Percentiles rank a stretch among this genome's conserved stretches.
phyloP scores from a whole-genome alignment of 2,113 vertebrate species.

The Nothobranchius furzeri region DNA sequence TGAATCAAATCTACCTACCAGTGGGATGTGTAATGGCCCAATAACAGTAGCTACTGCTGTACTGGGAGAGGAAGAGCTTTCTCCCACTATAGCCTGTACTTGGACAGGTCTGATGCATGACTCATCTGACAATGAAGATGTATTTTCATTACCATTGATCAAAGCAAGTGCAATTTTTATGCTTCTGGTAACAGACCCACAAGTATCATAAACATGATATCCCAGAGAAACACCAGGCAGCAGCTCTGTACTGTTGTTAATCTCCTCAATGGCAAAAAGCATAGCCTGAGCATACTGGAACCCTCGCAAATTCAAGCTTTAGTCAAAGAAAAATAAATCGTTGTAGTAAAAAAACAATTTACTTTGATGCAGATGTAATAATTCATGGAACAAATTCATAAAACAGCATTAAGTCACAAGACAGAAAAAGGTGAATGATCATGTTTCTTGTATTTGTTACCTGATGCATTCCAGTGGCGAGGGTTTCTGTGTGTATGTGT shows the following conservation, averaged over 20 bases:
- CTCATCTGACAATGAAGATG: constrained; percentile 4
- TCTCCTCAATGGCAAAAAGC: constrained; percentile 1
- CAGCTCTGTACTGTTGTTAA: not conserved
- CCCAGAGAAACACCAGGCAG: not conserved
- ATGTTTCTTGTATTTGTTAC: constrained; percentile 33
- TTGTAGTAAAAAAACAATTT: no score
- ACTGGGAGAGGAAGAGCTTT: constrained; percentile 66
- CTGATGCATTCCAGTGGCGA: constrained; percentile 64
- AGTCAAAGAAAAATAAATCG: not conserved
- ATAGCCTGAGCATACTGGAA: constrained; percentile 1
- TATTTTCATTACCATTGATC: constrained; percentile 56
- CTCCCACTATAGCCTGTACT: constrained; percentile 71
- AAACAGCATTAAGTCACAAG: not conserved
- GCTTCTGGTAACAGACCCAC: constrained; percentile 33
- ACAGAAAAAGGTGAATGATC: rapidly evolving
- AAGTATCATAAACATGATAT: not conserved
- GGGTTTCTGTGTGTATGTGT: constrained; percentile 56
- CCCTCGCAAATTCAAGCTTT: not conserved
- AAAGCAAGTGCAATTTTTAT: constrained; percentile 65
- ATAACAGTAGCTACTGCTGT: constrained; percentile 71
- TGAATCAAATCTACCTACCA: constrained; percentile 51
- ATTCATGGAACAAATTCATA: no score
- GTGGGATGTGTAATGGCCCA: constrained; percentile 71
- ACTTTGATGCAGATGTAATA: no score
- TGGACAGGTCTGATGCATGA: constrained; percentile 59